A percentile compares a stretch with the other conserved stretches of the same genome.
Evolutionary conservation across 2,797 vertebrate species (phyloP).

Genomic region (Euphonia xanthogaster): DNA sequence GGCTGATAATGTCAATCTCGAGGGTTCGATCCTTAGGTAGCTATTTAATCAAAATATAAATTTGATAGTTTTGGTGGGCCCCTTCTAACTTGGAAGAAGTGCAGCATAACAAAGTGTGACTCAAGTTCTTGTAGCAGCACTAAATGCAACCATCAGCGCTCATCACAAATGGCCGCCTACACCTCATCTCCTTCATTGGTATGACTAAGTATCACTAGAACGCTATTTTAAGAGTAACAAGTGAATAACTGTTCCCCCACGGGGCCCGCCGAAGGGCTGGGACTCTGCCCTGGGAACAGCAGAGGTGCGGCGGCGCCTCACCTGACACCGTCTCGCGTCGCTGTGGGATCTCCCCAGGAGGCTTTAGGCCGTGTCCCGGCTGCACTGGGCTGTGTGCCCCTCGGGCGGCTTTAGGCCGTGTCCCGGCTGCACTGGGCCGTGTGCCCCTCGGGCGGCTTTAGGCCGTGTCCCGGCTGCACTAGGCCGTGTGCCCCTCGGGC

Average conservation of each 20-base stretch:
- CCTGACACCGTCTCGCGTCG: constrained; percentile 80
- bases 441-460: background rate
- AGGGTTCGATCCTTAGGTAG: rapidly evolving
- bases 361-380: background rate
- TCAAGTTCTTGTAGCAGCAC: rapidly evolving
- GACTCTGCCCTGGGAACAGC: no score
- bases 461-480: background rate
- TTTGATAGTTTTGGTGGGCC: rapidly evolving
- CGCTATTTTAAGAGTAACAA: background rate
- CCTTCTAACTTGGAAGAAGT: no score
- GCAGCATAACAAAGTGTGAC: rapidly evolving
- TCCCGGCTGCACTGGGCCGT: no score
- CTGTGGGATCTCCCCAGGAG: constrained; percentile 51
- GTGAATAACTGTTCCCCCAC: rapidly evolving
- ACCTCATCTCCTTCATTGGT: no score
- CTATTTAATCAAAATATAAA: no score
- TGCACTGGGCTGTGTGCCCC: rapidly evolving
- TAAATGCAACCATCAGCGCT: rapidly evolving
- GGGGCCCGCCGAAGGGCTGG: no score
- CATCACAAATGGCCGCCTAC: background rate
- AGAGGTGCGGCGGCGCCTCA: background rate
- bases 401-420: background rate
- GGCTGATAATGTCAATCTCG: rapidly evolving
- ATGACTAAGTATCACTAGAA: background rate
- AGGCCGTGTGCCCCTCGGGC: no score